Percentiles rank a stretch among this genome's conserved stretches.
Conservation (phyloP, 1,140 invertebrate genomes). For the Drosophila santomea region DNA sequence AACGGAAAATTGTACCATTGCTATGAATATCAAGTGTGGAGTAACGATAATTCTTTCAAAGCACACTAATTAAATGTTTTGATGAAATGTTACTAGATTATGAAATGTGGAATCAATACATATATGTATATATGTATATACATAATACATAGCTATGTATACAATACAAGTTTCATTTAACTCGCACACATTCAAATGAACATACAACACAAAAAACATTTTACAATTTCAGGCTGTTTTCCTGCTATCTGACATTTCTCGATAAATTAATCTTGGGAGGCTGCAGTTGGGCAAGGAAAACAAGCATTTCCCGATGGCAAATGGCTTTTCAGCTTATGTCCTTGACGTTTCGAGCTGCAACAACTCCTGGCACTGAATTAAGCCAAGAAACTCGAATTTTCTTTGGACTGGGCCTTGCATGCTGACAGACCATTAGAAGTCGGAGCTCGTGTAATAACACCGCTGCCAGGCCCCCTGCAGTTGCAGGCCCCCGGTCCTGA, state of each 20-base stretch:
- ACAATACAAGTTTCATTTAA: no score
- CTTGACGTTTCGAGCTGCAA: conserved; percentile 44
- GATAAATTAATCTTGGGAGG: conserved; percentile 12
- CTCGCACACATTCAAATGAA: no score
- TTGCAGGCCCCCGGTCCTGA: conserved; percentile 3
- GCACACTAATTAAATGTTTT: not conserved
- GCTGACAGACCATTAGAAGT: conserved; percentile 67
- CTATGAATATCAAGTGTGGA: no score
- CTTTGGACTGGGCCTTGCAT: conserved; percentile 49
- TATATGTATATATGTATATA: no score
- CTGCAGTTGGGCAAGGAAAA: conserved; percentile 14
- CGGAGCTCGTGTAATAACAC: conserved; percentile 46
- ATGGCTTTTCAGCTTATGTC: conserved; percentile 28
- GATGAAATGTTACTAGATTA: no score
- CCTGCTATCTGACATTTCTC: not conserved
- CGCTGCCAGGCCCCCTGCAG: conserved; percentile 22
- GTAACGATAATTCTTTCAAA: not conserved
- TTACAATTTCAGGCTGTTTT: not conserved
- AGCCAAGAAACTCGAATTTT: conserved; percentile 27
- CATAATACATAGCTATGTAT: no score
- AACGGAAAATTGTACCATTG: not conserved
- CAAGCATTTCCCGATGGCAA: conserved; percentile 16
- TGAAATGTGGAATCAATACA: no score
- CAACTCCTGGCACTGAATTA: conserved; percentile 29
- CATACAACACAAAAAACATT: not conserved